A percentile compares a stretch with the other conserved stretches of the same genome.
Evolutionary conservation across 2,888 invertebrate species (phyloP).

Genomic region (Leucozona laternaria): DNA sequence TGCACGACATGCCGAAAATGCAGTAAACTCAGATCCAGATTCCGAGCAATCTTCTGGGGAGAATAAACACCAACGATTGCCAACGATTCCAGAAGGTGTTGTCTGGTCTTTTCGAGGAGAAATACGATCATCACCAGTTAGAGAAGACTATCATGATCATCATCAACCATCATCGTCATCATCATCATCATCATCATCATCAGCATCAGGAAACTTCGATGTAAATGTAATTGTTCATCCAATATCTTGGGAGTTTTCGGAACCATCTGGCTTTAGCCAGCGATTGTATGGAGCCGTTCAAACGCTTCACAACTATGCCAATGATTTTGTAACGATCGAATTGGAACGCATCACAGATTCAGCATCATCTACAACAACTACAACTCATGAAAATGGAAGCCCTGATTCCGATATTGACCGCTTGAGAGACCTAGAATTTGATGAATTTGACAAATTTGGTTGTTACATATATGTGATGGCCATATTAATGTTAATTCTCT

Average conservation of each 20-base stretch:
- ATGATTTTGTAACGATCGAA: neutral
- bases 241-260: neutral
- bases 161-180: neutral
- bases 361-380: neutral
- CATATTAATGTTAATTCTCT: neutral
- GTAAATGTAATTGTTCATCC: neutral
- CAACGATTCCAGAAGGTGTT: neutral
- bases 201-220: neutral
- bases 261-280: neutral
- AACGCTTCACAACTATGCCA: neutral
- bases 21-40: neutral
- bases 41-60: neutral
- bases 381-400: neutral
- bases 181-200: neutral
- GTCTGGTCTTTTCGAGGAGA: neutral
- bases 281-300: neutral
- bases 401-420: neutral
- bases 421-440: neutral
- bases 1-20: too few relatives aligned
- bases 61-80: neutral
- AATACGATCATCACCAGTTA: neutral
- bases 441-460: neutral
- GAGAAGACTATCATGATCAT: neutral
- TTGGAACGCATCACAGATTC: neutral
- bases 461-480: neutral